Base-by-base conservation (phyloP, 2,113 vertebrate species). In the Chlamydotis undulata region DNA sequence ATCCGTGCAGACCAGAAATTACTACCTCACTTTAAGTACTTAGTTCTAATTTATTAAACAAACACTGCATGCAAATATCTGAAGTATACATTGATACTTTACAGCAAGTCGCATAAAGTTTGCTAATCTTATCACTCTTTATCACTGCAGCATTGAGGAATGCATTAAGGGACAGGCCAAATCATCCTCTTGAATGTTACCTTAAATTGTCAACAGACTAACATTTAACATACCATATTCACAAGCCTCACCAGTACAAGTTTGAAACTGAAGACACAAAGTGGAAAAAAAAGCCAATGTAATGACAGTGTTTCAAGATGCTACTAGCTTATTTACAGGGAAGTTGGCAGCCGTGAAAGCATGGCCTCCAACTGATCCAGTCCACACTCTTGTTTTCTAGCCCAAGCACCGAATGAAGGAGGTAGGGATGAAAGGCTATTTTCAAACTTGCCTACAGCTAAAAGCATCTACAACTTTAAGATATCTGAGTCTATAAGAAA, bases 1-100 rank as follows among this genome's bases (percentile, higher is more conserved):
- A 78, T 87, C 90, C 76, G 87, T 2, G 5, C 52, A 90, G 60
- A 87, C 65, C 73, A 87, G 56, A 94, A 96, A 96, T 92, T 78
- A 84, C 60, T 49, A 78, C 67, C 69, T 90, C 35, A 22, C 29
- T 81, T 83, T 83, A 95, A 94, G 94, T 80, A 87, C 21, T 41
- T 64, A 8, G 15, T 47, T 89, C 53, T 45, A 82, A 61, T 57
- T 89, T 85, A 94, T n/a, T 83, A 59, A 86, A 85, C 31, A 83
- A 92, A 57, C n/a, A 59, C 49, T 43, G 29, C 53, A 95, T 59
- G 47, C 39, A 95, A 94, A 79, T 91, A 70, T 65, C 52, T 89
- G 31, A 90, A 57, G 43, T 25, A 56, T 4, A 55, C 8, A 57
- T 26, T 28, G 53, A 55, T 65, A 87, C 21, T 83, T 89, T 28